Percentiles rank a stretch among this genome's conserved stretches.
Evolutionary conservation across 1,140 invertebrate species (phyloP).

Genomic region (Homarus americanus): DNA sequence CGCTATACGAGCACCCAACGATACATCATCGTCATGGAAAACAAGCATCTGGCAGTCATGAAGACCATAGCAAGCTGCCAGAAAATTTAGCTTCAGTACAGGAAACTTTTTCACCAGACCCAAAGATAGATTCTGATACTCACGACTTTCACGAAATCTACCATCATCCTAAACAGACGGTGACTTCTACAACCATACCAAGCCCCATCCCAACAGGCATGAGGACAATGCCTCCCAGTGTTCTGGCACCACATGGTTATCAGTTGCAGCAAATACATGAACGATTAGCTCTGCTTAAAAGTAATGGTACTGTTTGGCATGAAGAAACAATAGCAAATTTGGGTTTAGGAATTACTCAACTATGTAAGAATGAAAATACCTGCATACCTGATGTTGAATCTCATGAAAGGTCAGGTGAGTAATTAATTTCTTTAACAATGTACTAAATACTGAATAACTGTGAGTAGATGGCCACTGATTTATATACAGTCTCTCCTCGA

Average conservation of each 20-base stretch:
- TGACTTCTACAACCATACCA: conserved; percentile 17
- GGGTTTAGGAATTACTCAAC: conserved; percentile 46
- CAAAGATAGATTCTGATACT: background rate
- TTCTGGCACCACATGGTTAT: conserved; percentile 49
- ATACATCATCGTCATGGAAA: conserved; percentile 47
- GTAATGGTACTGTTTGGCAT: conserved; percentile 50
- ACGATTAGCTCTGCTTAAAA: conserved; percentile 27
- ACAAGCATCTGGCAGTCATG: conserved; percentile 39
- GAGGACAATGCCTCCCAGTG: conserved; percentile 34
- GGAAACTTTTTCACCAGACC: background rate
- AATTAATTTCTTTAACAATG: background rate
- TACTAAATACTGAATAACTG: background rate
- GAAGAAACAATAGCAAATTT: conserved; percentile 52
- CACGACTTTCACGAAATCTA: conserved; percentile 1
- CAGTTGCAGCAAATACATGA: conserved; percentile 62
- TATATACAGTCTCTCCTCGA: too few relatives aligned
- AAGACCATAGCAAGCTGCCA: conserved; percentile 34
- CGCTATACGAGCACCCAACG: conserved; percentile 35
- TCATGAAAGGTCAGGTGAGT: conserved; percentile 57
- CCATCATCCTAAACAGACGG: conserved; percentile 3
- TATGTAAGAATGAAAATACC: conserved; percentile 37
- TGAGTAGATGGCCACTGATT: too few relatives aligned
- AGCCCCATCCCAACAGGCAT: conserved; percentile 6
- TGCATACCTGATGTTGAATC: conserved; percentile 52
- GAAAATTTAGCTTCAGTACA: background rate